Conservation (phyloP, 2,888 invertebrate genomes). For the Plusia festucae region DNA sequence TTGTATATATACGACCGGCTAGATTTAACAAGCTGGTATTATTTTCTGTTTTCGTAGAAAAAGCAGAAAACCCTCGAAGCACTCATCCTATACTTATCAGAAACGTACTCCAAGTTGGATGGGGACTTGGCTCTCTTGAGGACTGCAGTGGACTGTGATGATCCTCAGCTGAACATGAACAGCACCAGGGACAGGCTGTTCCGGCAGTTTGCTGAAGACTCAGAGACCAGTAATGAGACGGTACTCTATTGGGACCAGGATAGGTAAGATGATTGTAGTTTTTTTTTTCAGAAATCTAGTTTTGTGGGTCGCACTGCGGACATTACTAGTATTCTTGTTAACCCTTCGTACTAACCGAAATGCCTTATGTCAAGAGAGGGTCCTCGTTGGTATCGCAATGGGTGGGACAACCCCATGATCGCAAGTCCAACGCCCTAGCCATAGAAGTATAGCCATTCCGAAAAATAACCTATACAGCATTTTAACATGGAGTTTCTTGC, state of each 20-base stretch:
- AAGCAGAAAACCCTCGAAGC: constrained; percentile 68
- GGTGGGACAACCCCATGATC: too few species aligned
- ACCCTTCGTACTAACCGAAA: too few species aligned
- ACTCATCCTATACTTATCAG: constrained; percentile 69
- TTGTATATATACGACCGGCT: too few species aligned
- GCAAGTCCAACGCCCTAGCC: too few species aligned
- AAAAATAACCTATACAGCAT: too few species aligned
- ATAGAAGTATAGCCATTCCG: background rate
- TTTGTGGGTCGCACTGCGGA: too few species aligned
- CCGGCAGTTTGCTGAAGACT: constrained; percentile 72
- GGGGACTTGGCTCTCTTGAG: constrained; percentile 51
- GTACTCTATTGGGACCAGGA: constrained; percentile 79
- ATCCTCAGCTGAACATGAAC: constrained; percentile 62
- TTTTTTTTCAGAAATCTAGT: too few species aligned
- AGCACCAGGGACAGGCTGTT: constrained; percentile 67
- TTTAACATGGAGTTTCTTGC: too few species aligned
- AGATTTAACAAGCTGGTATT: too few species aligned
- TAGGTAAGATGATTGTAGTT: constrained; percentile 67
- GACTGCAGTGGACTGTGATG: constrained; percentile 68
- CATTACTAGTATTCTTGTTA: too few species aligned
- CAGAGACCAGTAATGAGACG: constrained; percentile 73
- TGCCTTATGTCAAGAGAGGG: too few species aligned
- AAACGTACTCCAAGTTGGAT: constrained; percentile 71
- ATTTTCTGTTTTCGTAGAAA: constrained; percentile 47
- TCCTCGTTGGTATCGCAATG: too few species aligned